A percentile compares a stretch with the other conserved stretches of the same genome.
These are phyloP conservation scores for Portevinia maculata DNA, from an alignment of 2,888 invertebrate species.

Conservation along the genomic window DNA sequence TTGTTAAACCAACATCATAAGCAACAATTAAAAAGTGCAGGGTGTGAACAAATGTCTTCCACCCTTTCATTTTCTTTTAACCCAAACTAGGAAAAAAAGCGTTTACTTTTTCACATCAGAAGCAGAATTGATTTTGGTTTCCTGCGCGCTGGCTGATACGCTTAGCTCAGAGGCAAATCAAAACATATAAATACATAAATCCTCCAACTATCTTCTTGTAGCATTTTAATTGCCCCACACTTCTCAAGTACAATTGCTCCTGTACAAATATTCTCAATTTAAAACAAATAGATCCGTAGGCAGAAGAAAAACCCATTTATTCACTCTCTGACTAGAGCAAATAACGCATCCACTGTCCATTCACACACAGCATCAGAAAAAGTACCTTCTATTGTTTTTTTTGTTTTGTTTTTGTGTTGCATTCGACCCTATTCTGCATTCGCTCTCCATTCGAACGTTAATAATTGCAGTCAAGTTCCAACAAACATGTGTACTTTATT, in stretches of 20 bases:
- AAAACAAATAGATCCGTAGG: constrained; percentile 65
- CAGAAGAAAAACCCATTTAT: constrained; percentile 44
- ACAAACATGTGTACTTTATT: constrained; percentile 72
- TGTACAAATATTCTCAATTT: constrained; percentile 31
- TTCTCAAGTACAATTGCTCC: constrained; percentile 20
- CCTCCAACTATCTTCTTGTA: constrained; percentile 46
- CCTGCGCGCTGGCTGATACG: neutral
- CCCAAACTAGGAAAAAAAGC: neutral
- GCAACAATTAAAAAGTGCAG: no score
- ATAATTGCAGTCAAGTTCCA: constrained; percentile 69
- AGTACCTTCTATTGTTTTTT: constrained; percentile 35
- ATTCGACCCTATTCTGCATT: constrained; percentile 23
- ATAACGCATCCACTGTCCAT: constrained; percentile 58
- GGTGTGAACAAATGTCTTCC: constrained; percentile 56
- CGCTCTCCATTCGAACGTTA: constrained; percentile 61
- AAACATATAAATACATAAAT: constrained; percentile 40
- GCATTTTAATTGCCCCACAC: constrained; percentile 63
- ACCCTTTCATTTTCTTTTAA: constrained; percentile 51
- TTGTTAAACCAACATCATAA: no score
- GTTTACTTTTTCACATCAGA: neutral
- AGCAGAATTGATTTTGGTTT: constrained; percentile 26
- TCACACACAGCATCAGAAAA: constrained; percentile 19
- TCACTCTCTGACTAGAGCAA: constrained; percentile 57
- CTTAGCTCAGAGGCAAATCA: constrained; percentile 21
- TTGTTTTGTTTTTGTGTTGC: neutral